Conservation (phyloP, 2,888 invertebrate species). For the Adelognathus sp. region DNA sequence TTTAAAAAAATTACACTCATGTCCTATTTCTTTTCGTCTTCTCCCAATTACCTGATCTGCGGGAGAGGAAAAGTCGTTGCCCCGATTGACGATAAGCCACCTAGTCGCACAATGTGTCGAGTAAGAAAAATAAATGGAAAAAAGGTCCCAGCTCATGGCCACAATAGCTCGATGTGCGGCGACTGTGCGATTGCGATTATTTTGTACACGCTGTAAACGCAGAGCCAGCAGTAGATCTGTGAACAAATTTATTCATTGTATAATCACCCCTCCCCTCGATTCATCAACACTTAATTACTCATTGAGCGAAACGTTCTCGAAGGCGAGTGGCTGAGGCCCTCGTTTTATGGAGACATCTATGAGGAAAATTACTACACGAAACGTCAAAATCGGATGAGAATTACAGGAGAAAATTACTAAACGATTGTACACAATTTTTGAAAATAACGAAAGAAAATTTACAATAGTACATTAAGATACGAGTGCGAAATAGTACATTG, state of each 20-base stretch:
- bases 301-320: background rate
- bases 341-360: background rate
- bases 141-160: slow-evolving; percentile 78
- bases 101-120: background rate
- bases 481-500: too few relatives aligned
- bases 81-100: slow-evolving; percentile 5
- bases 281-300: too few relatives aligned
- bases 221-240: slow-evolving; percentile 93
- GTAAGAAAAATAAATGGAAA: slow-evolving; percentile 1
- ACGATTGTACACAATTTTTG: too few relatives aligned
- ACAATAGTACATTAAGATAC: too few relatives aligned
- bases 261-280: background rate
- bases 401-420: too few relatives aligned
- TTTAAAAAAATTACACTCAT: background rate
- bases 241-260: slow-evolving; percentile 74
- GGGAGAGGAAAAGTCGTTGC: too few relatives aligned
- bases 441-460: too few relatives aligned
- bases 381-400: too few relatives aligned
- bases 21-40: background rate
- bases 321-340: too few relatives aligned
- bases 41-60: background rate
- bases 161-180: slow-evolving; percentile 92
- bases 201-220: slow-evolving; percentile 93
- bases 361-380: too few relatives aligned
- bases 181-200: slow-evolving; percentile 91